These are phyloP conservation scores for Xylophagus ater DNA, from an alignment of 2,888 invertebrate species.

Conservation along the genomic window DNA sequence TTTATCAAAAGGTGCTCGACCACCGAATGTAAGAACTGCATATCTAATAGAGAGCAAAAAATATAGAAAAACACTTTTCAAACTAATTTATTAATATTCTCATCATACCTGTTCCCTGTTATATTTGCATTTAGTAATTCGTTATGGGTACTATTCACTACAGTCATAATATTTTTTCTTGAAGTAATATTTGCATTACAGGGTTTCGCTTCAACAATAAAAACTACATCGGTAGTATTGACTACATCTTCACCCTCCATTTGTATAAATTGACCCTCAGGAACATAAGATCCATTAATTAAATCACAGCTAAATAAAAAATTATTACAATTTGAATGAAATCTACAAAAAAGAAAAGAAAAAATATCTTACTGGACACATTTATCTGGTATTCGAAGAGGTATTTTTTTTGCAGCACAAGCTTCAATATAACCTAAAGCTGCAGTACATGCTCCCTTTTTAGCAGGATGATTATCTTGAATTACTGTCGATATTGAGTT, in stretches of 20 bases:
- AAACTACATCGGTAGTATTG: constrained; percentile 71
- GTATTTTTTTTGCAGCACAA: constrained; percentile 62
- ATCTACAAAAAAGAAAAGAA: constrained; percentile 2
- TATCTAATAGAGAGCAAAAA: too few relatives aligned
- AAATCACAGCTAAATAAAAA: constrained; percentile 50
- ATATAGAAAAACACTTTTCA: too few relatives aligned
- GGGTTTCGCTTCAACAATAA: constrained; percentile 74
- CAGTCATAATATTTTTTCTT: constrained; percentile 55
- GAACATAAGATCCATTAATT: constrained; percentile 53
- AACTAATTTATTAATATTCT: background rate
- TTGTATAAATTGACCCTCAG: constrained; percentile 64
- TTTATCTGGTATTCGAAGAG: constrained; percentile 65
- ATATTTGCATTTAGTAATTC: constrained; percentile 54
- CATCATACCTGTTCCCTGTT: constrained; percentile 52
- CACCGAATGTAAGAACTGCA: constrained; percentile 73
- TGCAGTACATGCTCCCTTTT: constrained; percentile 54
- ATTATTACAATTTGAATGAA: background rate
- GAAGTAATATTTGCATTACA: constrained; percentile 64
- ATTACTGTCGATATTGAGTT: constrained; percentile 29
- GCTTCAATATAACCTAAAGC: constrained; percentile 72
- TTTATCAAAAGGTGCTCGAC: constrained; percentile 56
- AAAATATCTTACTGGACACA: constrained; percentile 58
- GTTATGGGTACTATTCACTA: constrained; percentile 55
- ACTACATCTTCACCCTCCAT: constrained; percentile 49
- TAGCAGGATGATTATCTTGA: constrained; percentile 28